Percentiles rank a stretch among this genome's conserved stretches.
These are phyloP conservation scores for Geodia barretti DNA, from an alignment of 37 sponge, comb jelly and placozoan species.

Conservation along the genomic window DNA sequence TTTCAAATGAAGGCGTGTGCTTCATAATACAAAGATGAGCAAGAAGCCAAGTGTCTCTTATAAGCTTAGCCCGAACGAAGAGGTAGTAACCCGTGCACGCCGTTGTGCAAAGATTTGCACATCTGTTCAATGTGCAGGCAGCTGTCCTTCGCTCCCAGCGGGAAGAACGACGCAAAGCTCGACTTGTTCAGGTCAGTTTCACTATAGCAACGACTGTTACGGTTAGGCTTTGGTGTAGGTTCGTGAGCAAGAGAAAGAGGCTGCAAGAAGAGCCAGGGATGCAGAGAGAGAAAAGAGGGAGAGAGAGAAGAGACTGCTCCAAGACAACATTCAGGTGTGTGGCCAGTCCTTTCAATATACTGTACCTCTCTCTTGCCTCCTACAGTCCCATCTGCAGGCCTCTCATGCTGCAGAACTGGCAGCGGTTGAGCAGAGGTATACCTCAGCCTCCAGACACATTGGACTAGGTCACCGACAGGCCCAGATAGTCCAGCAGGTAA, in stretches of 20 bases:
- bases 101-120: not conserved
- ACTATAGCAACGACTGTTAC: not conserved
- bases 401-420: slow-evolving; percentile 29
- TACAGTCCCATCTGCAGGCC: slow-evolving; percentile 9
- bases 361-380: not conserved
- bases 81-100: slow-evolving; percentile 21
- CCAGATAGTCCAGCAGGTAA: slow-evolving; percentile 19
- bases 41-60: not conserved
- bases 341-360: no score
- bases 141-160: slow-evolving; percentile 30
- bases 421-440: slow-evolving; percentile 39
- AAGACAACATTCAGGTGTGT: slow-evolving; percentile 39
- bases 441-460: not conserved
- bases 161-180: slow-evolving; percentile 42
- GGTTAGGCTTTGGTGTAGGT: not conserved
- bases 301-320: slow-evolving; percentile 27
- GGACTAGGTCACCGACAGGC: slow-evolving; percentile 61
- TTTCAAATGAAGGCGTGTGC: not conserved
- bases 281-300: slow-evolving; percentile 18
- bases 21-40: not conserved
- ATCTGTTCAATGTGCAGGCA: slow-evolving; percentile 24
- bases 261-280: slow-evolving; percentile 37
- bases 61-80: slow-evolving; percentile 77
- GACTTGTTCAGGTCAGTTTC: slow-evolving; percentile 58
- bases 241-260: slow-evolving; percentile 55